A percentile compares a stretch with the other conserved stretches of the same genome.
These are phyloP conservation scores for Agonum fuliginosum DNA, from an alignment of 2,888 invertebrate species.

Conservation along the genomic window DNA sequence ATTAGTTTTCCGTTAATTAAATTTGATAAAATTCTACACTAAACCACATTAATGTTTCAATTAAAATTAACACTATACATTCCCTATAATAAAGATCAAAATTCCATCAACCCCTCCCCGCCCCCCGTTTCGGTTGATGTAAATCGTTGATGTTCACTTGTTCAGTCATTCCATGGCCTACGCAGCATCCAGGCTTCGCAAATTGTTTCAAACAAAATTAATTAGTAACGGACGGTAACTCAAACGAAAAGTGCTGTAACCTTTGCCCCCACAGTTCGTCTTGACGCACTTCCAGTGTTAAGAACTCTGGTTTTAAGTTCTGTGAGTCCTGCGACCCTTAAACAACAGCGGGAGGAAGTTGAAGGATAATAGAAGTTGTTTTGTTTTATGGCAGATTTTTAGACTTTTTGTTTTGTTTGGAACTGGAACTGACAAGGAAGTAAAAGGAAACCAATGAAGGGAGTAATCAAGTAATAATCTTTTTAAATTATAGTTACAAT, in stretches of 20 bases:
- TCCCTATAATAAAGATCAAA: neutral
- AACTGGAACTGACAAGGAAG: too few species aligned
- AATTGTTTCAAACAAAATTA: conserved; percentile 49
- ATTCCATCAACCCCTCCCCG: neutral
- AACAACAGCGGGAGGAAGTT: neutral
- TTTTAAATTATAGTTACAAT: too few species aligned
- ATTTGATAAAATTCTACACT: too few species aligned
- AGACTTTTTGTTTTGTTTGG: too few species aligned
- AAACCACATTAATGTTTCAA: too few species aligned
- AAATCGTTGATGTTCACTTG: neutral
- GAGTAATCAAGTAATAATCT: too few species aligned
- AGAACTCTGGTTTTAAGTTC: too few species aligned
- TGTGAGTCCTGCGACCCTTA: neutral
- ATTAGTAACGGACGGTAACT: conserved; percentile 21
- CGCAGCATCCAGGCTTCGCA: conserved; percentile 5
- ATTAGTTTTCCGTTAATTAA: too few species aligned
- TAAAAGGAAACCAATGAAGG: too few species aligned
- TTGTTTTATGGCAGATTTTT: neutral
- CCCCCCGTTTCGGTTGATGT: neutral
- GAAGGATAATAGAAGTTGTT: neutral
- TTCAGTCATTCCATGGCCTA: neutral
- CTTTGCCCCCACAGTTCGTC: neutral
- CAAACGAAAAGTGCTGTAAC: conserved; percentile 47
- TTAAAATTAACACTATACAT: too few species aligned
- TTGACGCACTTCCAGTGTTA: neutral